Evolutionary conservation across 1,140 invertebrate genomes (phyloP).

Genomic region (Grapholita molesta): DNA sequence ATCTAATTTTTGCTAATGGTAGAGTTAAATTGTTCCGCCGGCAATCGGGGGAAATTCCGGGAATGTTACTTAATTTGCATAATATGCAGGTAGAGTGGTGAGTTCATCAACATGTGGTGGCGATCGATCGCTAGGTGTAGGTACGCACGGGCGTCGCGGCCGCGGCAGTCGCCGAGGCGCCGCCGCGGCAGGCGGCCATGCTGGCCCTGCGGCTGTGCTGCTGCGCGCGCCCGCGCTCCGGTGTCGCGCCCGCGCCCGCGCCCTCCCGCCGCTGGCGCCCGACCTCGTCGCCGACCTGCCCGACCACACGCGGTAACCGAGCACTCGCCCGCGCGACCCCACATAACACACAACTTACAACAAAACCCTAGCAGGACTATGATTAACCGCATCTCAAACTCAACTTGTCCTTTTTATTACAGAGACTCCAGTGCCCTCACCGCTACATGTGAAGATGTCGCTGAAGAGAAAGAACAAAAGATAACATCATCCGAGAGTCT

Average conservation of each 20-base stretch:
- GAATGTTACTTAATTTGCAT: conserved; percentile 41
- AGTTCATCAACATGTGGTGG: conserved; percentile 60
- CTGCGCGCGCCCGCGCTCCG: conserved; percentile 25
- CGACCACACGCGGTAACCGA: conserved; percentile 56
- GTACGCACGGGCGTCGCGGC: conserved; percentile 31
- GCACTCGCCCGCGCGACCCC: neutral
- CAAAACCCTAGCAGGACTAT: neutral
- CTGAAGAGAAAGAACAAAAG: conserved; percentile 26
- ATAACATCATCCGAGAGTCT: conserved; percentile 17
- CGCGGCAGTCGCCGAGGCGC: conserved; percentile 55
- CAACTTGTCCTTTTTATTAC: conserved; percentile 37
- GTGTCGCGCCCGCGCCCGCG: conserved; percentile 15
- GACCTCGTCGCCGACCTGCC: conserved; percentile 42
- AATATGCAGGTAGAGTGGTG: conserved; percentile 49
- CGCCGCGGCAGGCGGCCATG: conserved; percentile 33
- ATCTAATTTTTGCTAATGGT: conserved; percentile 11
- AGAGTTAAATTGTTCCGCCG: neutral
- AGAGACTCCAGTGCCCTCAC: conserved; percentile 58
- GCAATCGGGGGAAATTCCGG: conserved; percentile 14
- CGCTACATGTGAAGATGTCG: conserved; percentile 26
- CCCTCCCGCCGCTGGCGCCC: conserved; percentile 21
- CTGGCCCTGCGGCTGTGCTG: conserved; percentile 41
- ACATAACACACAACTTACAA: conserved; percentile 24
- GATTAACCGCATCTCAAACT: conserved; percentile 5
- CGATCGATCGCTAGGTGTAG: conserved; percentile 22